A percentile compares a stretch with the other conserved stretches of the same genome.
Evolutionary conservation across 2,888 invertebrate genomes (phyloP).

Genomic region (Muscina levida): DNA sequence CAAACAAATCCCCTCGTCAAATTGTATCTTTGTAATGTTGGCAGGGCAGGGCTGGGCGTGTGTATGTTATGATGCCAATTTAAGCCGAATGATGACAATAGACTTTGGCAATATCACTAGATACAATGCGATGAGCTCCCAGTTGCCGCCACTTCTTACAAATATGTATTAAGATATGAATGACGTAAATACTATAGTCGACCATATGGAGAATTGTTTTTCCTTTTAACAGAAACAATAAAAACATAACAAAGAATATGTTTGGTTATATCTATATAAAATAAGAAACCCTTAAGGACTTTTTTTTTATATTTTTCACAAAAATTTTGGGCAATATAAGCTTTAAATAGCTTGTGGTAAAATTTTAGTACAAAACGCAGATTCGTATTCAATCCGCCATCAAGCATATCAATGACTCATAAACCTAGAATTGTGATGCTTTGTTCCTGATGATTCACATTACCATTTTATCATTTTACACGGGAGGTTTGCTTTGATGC

Average conservation of each 20-base stretch:
- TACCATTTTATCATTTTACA: no score
- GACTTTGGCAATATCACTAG: background rate
- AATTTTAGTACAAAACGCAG: no score
- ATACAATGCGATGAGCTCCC: background rate
- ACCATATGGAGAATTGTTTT: no score
- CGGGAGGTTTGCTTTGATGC: background rate
- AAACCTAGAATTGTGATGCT: slow-evolving; percentile 22
- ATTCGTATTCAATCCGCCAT: slow-evolving; percentile 47
- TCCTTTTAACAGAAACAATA: background rate
- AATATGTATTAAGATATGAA: background rate
- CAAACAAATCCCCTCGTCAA: slow-evolving; percentile 1
- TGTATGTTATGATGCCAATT: slow-evolving; percentile 15
- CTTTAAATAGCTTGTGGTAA: slow-evolving; percentile 7
- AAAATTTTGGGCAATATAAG: slow-evolving; percentile 20
- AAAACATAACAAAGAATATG: background rate
- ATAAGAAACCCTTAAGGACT: no score
- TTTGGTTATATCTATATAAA: no score
- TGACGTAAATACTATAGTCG: background rate
- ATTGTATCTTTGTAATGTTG: slow-evolving; percentile 8
- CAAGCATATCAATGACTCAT: slow-evolving; percentile 47
- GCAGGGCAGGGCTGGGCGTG: background rate
- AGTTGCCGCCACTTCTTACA: no score
- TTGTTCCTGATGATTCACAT: background rate
- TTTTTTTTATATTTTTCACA: no score
- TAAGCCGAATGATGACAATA: background rate